A percentile compares a stretch with the other conserved stretches of the same genome.
Evolutionary conservation across 1,140 invertebrate genomes (phyloP).

Genomic region (Temnothorax curvispinosus): DNA sequence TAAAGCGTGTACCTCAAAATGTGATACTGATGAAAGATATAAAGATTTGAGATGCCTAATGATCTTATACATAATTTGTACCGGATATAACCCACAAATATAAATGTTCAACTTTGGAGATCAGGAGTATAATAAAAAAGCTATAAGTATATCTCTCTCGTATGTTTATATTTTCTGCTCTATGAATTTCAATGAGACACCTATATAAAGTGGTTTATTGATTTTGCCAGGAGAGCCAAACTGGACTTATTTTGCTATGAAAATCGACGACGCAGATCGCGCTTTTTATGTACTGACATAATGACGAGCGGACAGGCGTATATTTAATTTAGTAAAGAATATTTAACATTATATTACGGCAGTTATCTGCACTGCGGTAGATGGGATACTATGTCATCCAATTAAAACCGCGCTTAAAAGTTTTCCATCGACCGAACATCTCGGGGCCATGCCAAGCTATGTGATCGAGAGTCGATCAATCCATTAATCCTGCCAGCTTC

Average conservation of each 20-base stretch:
- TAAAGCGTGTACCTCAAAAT: not conserved
- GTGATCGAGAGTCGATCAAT: constrained; percentile 22
- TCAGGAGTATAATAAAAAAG: not conserved
- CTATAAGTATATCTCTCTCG: not conserved
- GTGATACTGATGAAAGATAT: not conserved
- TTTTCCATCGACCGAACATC: constrained; percentile 13
- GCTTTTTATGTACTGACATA: not conserved
- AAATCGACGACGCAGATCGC: not conserved
- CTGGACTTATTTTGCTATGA: not conserved
- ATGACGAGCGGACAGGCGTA: not conserved
- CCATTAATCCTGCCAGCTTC: constrained; percentile 21
- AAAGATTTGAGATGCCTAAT: not conserved
- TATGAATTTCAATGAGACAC: not conserved
- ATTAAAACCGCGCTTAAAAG: constrained; percentile 55
- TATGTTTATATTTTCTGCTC: not conserved
- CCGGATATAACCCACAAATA: not conserved
- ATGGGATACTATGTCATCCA: constrained; percentile 25
- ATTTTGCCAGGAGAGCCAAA: not conserved
- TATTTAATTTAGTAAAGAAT: constrained; percentile 18
- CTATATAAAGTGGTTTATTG: constrained; percentile 11
- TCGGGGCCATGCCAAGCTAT: not conserved
- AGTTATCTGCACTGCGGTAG: constrained; percentile 24
- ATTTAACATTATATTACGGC: not conserved
- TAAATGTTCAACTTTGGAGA: constrained; percentile 11
- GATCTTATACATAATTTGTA: too few relatives aligned